These are phyloP conservation scores for Drosophila differens DNA, from an alignment of 2,888 invertebrate genomes.

Conservation along the genomic window DNA sequence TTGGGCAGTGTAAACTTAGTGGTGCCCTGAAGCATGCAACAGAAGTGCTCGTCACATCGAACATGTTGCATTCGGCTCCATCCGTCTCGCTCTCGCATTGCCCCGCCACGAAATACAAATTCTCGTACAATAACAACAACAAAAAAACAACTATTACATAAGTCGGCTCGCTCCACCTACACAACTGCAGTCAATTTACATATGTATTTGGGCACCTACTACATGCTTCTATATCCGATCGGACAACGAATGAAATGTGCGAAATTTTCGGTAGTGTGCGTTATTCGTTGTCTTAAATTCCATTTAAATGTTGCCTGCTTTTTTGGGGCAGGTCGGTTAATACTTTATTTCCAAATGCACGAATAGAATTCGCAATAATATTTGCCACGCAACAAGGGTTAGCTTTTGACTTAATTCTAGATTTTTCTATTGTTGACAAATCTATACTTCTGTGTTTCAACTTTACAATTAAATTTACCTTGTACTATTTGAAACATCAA, in stretches of 20 bases:
- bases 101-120: constrained; percentile 50
- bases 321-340: constrained; percentile 37
- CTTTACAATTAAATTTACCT: not conserved
- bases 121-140: constrained; percentile 59
- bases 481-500: not conserved
- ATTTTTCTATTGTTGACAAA: not conserved
- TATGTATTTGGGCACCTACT: constrained; percentile 26
- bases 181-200: constrained; percentile 32
- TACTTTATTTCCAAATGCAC: constrained; percentile 6
- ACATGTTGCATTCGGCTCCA: constrained; percentile 65
- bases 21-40: constrained; percentile 61
- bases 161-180: constrained; percentile 76
- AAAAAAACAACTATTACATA: constrained; percentile 75
- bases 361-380: constrained; percentile 1
- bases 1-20: constrained; percentile 60
- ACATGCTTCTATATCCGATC: constrained; percentile 40
- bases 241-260: constrained; percentile 69
- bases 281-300: constrained; percentile 44
- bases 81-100: constrained; percentile 60
- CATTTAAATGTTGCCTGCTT: constrained; percentile 39
- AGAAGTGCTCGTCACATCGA: constrained; percentile 50
- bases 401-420: not conserved
- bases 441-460: not conserved
- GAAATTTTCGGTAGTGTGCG: constrained; percentile 34
- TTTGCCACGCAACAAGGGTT: constrained; percentile 1